A percentile compares a stretch with the other conserved stretches of the same genome.
Evolutionary conservation across 2,888 invertebrate species (phyloP).

Genomic region (Protodeltote pygarga): DNA sequence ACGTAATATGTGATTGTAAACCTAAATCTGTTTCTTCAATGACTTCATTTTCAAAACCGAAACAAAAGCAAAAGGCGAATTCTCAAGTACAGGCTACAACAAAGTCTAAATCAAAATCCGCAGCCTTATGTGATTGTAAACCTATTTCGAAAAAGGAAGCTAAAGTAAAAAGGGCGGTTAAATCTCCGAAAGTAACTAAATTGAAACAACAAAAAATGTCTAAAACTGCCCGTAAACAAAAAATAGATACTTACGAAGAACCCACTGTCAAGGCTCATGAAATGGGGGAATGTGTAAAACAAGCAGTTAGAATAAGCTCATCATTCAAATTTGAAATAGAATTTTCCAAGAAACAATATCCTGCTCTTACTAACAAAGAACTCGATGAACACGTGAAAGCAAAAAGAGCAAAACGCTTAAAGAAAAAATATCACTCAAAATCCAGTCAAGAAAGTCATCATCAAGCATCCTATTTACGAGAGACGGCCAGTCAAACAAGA

Average conservation of each 20-base stretch:
- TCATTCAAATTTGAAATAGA: constrained; percentile 42
- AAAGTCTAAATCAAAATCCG: too few species aligned
- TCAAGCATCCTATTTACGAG: constrained; percentile 6
- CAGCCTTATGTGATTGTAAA: too few species aligned
- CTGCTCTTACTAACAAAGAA: constrained; percentile 5
- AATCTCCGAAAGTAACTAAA: too few species aligned
- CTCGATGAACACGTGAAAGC: neutral
- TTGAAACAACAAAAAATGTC: neutral
- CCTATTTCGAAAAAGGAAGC: neutral
- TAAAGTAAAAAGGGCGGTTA: neutral
- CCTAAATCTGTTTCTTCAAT: too few species aligned
- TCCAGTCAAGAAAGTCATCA: constrained; percentile 7
- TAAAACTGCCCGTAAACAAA: neutral
- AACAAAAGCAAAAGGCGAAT: too few species aligned
- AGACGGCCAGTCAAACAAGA: constrained; percentile 10
- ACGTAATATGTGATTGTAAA: too few species aligned
- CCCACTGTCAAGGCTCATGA: too few species aligned
- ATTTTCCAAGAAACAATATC: constrained; percentile 4
- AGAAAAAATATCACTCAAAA: neutral
- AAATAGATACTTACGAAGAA: neutral
- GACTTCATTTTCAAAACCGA: too few species aligned
- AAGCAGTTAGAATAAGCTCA: constrained; percentile 13
- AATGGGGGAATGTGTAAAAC: neutral
- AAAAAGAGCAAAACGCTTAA: constrained; percentile 6
- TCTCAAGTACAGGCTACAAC: too few species aligned